Evolutionary conservation across 2,888 invertebrate genomes (phyloP).

Genomic region (Platypus cylindrus): DNA sequence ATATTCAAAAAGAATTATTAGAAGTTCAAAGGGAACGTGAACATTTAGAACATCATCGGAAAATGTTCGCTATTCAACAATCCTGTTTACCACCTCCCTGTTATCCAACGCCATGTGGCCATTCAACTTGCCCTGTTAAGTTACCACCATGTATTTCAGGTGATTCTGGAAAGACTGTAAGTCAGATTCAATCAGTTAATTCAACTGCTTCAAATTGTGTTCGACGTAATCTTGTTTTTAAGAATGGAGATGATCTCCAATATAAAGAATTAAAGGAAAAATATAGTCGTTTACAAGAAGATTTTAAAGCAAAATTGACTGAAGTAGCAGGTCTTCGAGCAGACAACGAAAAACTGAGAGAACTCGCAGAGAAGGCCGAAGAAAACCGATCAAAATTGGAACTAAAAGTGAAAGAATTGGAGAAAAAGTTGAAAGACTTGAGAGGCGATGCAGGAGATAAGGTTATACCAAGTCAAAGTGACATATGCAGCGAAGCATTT

Average conservation of each 20-base stretch:
- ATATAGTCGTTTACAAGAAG: constrained; percentile 50
- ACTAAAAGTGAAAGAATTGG: constrained; percentile 44
- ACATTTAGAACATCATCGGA: constrained; percentile 36
- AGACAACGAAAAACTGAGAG: constrained; percentile 39
- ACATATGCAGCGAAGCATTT: not conserved
- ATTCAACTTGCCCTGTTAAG: constrained; percentile 19
- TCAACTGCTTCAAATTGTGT: too few relatives aligned
- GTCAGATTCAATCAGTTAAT: constrained; percentile 1
- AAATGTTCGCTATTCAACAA: constrained; percentile 31
- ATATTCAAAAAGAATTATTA: constrained; percentile 40
- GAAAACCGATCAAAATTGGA: constrained; percentile 43
- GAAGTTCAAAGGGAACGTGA: constrained; percentile 40
- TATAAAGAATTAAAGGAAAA: constrained; percentile 46
- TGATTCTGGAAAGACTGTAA: constrained; percentile 15
- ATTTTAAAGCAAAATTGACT: constrained; percentile 52
- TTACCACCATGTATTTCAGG: constrained; percentile 11
- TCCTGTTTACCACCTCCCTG: constrained; percentile 14
- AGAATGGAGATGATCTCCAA: constrained; percentile 36
- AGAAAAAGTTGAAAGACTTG: constrained; percentile 37
- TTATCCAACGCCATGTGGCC: constrained; percentile 17
- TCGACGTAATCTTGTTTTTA: too few relatives aligned
- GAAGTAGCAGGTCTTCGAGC: constrained; percentile 47
- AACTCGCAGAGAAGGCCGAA: constrained; percentile 32
- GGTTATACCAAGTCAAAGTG: constrained; percentile 7
- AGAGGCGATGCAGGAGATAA: constrained; percentile 30